phyloP scores from a whole-genome alignment of 2,888 invertebrate species.

The Harpagoxenus sublaevis region DNA sequence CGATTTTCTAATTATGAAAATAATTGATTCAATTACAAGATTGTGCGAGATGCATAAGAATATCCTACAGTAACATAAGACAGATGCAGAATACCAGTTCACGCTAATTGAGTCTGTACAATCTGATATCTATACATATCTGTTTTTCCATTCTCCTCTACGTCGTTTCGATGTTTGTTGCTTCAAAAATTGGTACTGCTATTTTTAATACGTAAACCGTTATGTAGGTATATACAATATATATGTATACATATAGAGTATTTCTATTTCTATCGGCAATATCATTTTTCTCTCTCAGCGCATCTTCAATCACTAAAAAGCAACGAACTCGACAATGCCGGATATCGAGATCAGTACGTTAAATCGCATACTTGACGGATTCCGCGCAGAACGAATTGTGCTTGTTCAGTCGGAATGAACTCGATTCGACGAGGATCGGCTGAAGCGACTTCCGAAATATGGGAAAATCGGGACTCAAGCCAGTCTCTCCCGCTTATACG shows the following conservation, averaged over 20 bases:
- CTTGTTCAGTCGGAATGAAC: constrained; percentile 71
- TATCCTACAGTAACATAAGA: neutral
- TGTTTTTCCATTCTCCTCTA: neutral
- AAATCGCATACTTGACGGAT: constrained; percentile 66
- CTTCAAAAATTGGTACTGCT: neutral
- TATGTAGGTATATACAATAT: no score
- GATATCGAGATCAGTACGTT: constrained; percentile 59
- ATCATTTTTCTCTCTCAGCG: constrained; percentile 7
- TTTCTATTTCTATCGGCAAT: neutral
- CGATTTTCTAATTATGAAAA: constrained; percentile 81
- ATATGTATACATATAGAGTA: neutral
- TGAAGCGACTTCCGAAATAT: constrained; percentile 70
- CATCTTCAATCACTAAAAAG: constrained; percentile 22
- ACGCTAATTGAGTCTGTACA: constrained; percentile 10
- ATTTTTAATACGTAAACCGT: neutral
- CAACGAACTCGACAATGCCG: constrained; percentile 1
- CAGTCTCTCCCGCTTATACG: constrained; percentile 49
- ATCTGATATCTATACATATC: neutral
- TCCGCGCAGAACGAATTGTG: constrained; percentile 65
- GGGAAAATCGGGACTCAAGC: constrained; percentile 65
- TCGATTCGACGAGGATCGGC: constrained; percentile 64
- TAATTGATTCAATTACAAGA: constrained; percentile 52
- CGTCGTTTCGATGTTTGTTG: neutral
- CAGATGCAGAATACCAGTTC: neutral
- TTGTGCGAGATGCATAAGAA: constrained; percentile 5